Base-by-base conservation (phyloP, 2,113 vertebrate genomes). In the Ciconia maguari region DNA sequence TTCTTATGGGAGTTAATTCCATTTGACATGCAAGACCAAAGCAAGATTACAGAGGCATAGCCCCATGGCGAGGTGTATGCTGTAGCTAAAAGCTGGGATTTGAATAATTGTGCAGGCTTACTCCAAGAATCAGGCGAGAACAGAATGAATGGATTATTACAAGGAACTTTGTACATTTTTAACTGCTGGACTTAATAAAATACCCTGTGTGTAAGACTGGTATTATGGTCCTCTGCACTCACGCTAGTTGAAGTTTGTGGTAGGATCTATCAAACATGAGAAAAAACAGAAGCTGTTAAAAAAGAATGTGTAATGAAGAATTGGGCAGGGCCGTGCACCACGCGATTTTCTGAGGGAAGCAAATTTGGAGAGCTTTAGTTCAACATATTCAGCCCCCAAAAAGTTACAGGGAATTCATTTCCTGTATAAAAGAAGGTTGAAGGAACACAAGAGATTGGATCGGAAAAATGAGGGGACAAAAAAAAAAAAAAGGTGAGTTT, bases 101-200 rank as follows among this genome's bases (percentile, higher is more conserved):
- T 99, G 99, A 99, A 99, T 99, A 99, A 99, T 99, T 99, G 99
- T 99, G 98, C 99, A 99, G 98, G 98, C 99, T 99, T 99, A 99
- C 99, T 97, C 98, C 98, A 98, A 98, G 98, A 99, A 99, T 99
- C 99, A 99, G 98, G 98, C 98, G 92, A 99, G 99, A 99, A 99
- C 99, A 99, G 99, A 99, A 99, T 99, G 98, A 99, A 99, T 99
- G 99, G 99, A 99, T 99, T 99, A 99, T 99, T 99, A 99, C 98
- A 98, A 98, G 98, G 98, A 99, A 99, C 98, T 99, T 98, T 98
- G 98, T 98, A 98, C 98, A 97, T 99, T 99, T 99, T 99, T 98
- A 98, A 99, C 98, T 98, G 98, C 98, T 98, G 99, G 98, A 98
- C 98, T 99, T 99, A 98, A 98, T 99, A 98, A 99, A 98, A 98